Percentiles rank a stretch among this genome's conserved stretches.
Conservation (phyloP, 2,113 vertebrate genomes). For the Apeltes quadracus region DNA sequence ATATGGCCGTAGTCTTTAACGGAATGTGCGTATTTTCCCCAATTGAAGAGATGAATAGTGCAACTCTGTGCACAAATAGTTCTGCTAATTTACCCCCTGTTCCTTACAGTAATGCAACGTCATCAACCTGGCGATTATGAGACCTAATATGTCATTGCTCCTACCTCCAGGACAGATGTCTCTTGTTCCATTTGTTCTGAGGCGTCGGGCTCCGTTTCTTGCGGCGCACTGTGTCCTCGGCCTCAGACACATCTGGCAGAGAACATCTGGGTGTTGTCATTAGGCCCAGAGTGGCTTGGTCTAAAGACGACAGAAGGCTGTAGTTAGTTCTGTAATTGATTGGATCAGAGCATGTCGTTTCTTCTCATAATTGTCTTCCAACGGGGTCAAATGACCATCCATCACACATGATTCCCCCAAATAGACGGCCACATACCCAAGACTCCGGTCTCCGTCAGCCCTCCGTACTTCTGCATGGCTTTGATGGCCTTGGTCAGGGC, state of each 20-base stretch:
- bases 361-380: background rate
- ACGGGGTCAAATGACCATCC: background rate
- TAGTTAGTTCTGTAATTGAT: background rate
- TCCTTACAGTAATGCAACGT: background rate
- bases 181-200: constrained; percentile 90
- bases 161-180: constrained; percentile 96
- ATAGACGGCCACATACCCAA: constrained; percentile 81
- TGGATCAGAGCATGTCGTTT: constrained; percentile 3
- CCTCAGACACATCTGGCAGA: constrained; percentile 84
- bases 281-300: constrained; percentile 88
- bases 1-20: background rate
- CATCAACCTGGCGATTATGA: background rate
- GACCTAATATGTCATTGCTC: background rate
- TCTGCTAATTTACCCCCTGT: background rate
- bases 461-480: constrained; percentile 95
- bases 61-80: background rate
- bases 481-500: constrained; percentile 90
- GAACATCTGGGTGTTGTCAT: constrained; percentile 98
- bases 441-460: constrained; percentile 89
- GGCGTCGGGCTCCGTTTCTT: constrained; percentile 76
- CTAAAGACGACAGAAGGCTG: constrained; percentile 66
- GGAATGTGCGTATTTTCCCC: background rate
- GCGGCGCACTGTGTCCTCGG: constrained; percentile 64
- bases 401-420: background rate
- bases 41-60: background rate